Evolutionary conservation across 2,113 vertebrate species (phyloP), one percentile per base, ranked within the genome.

Genomic region (Cromileptes altivelis): DNA sequence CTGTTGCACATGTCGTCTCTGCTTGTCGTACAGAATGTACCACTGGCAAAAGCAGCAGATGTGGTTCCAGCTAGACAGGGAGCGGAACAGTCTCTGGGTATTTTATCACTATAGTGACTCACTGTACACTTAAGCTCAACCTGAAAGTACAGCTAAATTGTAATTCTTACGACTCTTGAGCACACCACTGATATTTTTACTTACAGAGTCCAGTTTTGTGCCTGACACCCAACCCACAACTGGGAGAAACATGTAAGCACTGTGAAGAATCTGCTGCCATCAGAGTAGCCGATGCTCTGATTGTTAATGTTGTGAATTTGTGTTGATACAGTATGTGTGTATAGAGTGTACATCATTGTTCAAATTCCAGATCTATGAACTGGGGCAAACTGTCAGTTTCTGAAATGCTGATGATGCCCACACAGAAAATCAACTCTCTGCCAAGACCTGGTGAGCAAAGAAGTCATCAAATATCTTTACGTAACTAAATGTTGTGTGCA

Each of bases 211-310:
- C 61, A 85, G 75, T 11, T 88, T 94, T 88, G 90, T 97, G 79
- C 95, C 96, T 64, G 96, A 97, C 88, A 96, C 95, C 33, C 97
- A 97, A 89, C 94, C 94, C 75, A 69, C 58, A 90, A 84, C 52
- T 81, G 87, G 37, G 53, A 92, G 85, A 75, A 63, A 82, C 85
- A 52, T 62, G 98, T 99, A 95, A 97, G 27, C 13, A 55, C 52
- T 75, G 8, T 67, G 62, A 8, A 13, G 73, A 18, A 60, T 79
- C 8, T 53, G 27, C 27, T 64, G 30, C 25, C 2, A 23, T 70
- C 13, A 40, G 10, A n/a, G 4, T 21, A 50, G 11, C 7, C 18
- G 21, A 14, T 40, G 17, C 53, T 78, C 23, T 75, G 11, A 77
- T 37, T 61, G 0, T 11, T 52, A 15, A 30, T 55, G 2, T 53